Evolutionary conservation across 2,113 vertebrate genomes (phyloP).

Genomic region (Oreochromis aureus): DNA sequence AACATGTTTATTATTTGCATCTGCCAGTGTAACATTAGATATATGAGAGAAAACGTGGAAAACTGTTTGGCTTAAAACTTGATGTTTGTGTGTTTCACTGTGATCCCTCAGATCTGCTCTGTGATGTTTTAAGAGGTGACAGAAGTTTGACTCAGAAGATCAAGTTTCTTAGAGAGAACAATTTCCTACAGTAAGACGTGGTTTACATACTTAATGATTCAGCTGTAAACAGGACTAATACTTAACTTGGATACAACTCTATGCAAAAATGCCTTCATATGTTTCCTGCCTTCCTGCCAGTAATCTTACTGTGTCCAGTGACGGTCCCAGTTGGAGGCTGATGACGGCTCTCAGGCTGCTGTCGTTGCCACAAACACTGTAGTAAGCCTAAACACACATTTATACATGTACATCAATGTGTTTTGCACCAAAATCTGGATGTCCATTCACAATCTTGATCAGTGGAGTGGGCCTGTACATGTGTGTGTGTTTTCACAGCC

Average conservation of each 20-base stretch:
- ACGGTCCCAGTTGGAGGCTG: constrained; percentile 90
- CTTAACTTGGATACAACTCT: neutral
- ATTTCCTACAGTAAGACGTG: constrained; percentile 76
- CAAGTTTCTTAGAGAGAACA: constrained; percentile 78
- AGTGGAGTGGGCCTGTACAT: neutral
- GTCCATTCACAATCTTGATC: neutral
- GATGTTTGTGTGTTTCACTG: neutral
- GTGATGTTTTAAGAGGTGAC: constrained; percentile 66
- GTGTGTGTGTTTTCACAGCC: constrained; percentile 58
- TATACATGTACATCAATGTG: neutral
- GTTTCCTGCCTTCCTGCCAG: constrained; percentile 50
- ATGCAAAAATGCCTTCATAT: neutral
- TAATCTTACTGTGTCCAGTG: constrained; percentile 77
- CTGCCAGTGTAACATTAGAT: neutral
- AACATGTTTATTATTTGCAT: neutral
- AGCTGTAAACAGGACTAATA: neutral
- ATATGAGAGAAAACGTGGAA: rapidly evolving
- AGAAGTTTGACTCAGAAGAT: constrained; percentile 79
- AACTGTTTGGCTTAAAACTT: neutral
- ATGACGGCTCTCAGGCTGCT: constrained; percentile 82
- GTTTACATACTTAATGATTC: neutral
- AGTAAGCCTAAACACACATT: constrained; percentile 70
- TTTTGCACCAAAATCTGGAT: neutral
- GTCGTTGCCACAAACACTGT: constrained; percentile 73
- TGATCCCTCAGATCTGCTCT: constrained; percentile 70